Evolutionary conservation across 2,797 vertebrate genomes (phyloP).

Genomic region (Natrix natrix): DNA sequence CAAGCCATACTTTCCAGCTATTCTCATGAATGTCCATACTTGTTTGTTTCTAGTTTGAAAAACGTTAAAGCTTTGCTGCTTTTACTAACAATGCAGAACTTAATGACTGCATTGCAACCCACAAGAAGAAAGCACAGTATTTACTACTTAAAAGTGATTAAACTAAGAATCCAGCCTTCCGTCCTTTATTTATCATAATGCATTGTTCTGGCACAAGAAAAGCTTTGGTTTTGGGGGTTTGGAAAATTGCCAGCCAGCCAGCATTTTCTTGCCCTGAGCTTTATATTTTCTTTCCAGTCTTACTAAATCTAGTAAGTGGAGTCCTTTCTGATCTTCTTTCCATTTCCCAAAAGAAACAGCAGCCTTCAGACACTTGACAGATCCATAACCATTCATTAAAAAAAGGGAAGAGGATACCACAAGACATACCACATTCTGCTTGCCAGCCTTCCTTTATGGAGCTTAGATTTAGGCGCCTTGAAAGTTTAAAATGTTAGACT

Average conservation of each 20-base stretch:
- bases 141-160: conserved; percentile 37
- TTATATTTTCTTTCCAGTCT: conserved; percentile 53
- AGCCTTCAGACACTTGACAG: conserved; percentile 40
- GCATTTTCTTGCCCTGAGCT: conserved; percentile 60
- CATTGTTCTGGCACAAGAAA: conserved; percentile 65
- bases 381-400: conserved; percentile 46
- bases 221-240: conserved; percentile 64
- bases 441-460: conserved; percentile 12
- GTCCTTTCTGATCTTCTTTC: conserved; percentile 32
- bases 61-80: not conserved
- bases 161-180: conserved; percentile 60
- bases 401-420: conserved; percentile 25
- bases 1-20: not conserved
- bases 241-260: conserved; percentile 63
- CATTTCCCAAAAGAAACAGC: conserved; percentile 30
- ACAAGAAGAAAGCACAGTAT: conserved; percentile 48
- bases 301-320: conserved; percentile 3
- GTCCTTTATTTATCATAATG: conserved; percentile 65
- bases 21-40: not conserved
- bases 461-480: conserved; percentile 3
- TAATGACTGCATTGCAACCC: conserved; percentile 42
- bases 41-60: not conserved
- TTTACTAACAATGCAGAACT: conserved; percentile 30
- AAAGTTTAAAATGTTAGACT: conserved; percentile 8
- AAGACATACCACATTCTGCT: conserved; percentile 18